These are phyloP conservation scores for Morus bassanus DNA, from an alignment of 2,797 vertebrate genomes.

Conservation along the genomic window DNA sequence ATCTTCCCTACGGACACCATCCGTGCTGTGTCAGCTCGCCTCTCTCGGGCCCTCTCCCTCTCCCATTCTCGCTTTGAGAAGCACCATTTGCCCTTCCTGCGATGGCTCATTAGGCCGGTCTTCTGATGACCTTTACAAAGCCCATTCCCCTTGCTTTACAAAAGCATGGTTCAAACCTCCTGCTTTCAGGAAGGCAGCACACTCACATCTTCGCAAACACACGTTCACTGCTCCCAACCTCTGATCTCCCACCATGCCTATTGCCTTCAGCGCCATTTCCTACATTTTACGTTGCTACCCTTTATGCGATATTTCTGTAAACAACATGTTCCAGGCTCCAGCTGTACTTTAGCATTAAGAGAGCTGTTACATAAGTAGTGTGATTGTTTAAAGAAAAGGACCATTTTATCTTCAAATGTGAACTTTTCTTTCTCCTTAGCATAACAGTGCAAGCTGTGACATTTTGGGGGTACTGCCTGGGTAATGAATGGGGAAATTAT, in stretches of 20 bases:
- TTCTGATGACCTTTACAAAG: not conserved
- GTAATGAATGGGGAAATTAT: not conserved
- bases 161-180: not conserved
- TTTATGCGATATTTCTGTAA: not conserved
- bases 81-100: not conserved
- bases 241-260: rapidly evolving
- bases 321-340: constrained; percentile 22
- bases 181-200: not conserved
- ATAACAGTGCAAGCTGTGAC: not conserved
- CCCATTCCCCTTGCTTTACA: not conserved
- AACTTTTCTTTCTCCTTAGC: not conserved
- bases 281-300: not conserved
- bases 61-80: not conserved
- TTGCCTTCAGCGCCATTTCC: not conserved
- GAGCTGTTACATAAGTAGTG: not conserved
- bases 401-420: not conserved
- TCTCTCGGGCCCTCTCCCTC: not conserved
- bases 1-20: rapidly evolving
- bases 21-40: not conserved
- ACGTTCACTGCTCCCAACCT: rapidly evolving
- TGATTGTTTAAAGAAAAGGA: constrained; percentile 14
- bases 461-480: not conserved
- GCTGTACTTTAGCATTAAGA: constrained; percentile 6
- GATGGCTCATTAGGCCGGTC: not conserved
- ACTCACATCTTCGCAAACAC: rapidly evolving